phyloP scores from a whole-genome alignment of 2,797 vertebrate species.

The Falco cherrug region DNA sequence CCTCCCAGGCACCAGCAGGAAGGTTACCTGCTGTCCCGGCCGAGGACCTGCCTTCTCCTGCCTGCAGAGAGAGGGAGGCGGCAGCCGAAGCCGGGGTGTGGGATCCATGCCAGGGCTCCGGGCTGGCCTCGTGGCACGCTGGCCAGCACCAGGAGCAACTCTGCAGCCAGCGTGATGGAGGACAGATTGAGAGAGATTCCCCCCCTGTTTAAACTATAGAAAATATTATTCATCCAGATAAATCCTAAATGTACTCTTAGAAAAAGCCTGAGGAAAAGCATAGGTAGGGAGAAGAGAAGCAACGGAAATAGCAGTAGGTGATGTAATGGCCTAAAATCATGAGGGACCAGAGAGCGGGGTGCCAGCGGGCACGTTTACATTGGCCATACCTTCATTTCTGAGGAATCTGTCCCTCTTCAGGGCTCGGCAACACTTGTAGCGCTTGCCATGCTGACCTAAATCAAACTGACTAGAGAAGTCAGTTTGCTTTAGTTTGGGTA shows the following conservation, averaged over 20 bases:
- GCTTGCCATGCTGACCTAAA: neutral
- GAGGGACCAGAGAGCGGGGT: neutral
- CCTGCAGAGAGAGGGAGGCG: neutral
- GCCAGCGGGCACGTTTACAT: neutral
- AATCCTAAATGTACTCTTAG: neutral
- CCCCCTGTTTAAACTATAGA: neutral
- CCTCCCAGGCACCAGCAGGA: neutral
- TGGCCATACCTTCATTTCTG: neutral
- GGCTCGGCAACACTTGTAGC: neutral
- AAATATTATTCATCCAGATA: neutral
- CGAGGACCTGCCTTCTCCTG: neutral
- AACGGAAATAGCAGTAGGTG: neutral
- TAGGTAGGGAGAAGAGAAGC: neutral
- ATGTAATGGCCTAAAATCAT: neutral
- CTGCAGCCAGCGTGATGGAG: neutral
- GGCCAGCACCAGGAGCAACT: neutral
- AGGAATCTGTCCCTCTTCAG: neutral
- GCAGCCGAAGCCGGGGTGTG: accelerated
- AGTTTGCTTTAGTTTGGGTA: neutral
- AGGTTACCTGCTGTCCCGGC: neutral
- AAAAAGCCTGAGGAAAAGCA: neutral
- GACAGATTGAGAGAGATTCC: neutral
- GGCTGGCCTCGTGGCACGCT: neutral
- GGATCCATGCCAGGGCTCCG: neutral
- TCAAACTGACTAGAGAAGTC: neutral